Base-by-base conservation (phyloP, 1,140 invertebrate genomes). In the Hyposmocoma kahamanoa region DNA sequence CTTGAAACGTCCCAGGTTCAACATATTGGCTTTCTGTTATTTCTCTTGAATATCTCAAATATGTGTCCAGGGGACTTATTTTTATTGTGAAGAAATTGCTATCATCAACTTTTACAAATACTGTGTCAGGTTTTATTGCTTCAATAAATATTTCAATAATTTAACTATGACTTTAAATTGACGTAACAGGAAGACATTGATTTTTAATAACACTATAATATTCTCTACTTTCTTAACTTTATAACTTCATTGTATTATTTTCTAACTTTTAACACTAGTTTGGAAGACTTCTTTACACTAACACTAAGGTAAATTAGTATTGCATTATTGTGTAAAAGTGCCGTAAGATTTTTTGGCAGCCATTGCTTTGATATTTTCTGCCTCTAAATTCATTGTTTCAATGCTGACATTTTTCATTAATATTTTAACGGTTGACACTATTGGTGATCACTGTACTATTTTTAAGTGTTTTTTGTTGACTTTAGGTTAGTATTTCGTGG, bases 1-100 rank as follows among this genome's bases (percentile, higher is more conserved):
- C 87, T 72, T 93, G 41, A 83, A 88, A 53, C 89, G 88, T 20
- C 89, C 88, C 46, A 93, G 50, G 46, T 86, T 77, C 22, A 76
- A 66, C 72, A 76, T 81, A 21, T 63, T 75, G 21, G 22, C 15
- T 48, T 46, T 41, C 44, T 51, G 24, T 54, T 62, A 41, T n/a
- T n/a, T n/a, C n/a, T n/a, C n/a, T n/a, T n/a, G n/a, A n/a, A n/a
- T n/a, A n/a, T n/a, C n/a, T n/a, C n/a, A n/a, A n/a, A n/a, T n/a
- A n/a, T n/a, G n/a, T n/a, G n/a, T n/a, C n/a, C n/a, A n/a, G n/a
- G n/a, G n/a, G n/a, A n/a, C n/a, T n/a, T n/a, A n/a, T n/a, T n/a
- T n/a, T n/a, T n/a, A n/a, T n/a, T n/a, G n/a, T n/a, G n/a, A n/a
- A n/a, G n/a, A n/a, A n/a, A n/a, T n/a, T n/a, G n/a, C n/a, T n/a